Evolutionary conservation across 2,888 invertebrate genomes (phyloP).

Genomic region (Thysanoteuthis rhombus): DNA sequence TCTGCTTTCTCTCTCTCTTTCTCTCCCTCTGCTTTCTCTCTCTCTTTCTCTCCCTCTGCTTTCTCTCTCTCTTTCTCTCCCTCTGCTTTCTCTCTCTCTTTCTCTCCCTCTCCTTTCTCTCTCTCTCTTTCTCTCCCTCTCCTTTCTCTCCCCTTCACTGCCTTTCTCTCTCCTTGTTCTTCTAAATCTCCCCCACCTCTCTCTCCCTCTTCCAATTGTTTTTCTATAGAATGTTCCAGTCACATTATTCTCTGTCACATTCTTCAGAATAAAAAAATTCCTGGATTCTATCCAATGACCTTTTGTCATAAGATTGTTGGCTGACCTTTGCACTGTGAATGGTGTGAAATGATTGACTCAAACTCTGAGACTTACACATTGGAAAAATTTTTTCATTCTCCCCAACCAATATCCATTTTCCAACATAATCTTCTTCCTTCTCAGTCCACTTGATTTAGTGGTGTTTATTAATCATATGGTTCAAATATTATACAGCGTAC

Average conservation of each 20-base stretch:
- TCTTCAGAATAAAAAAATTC: not conserved
- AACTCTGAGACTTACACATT: not conserved
- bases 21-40: not conserved
- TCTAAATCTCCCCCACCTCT: no score
- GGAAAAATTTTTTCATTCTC: no score
- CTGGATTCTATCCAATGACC: not conserved
- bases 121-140: no score
- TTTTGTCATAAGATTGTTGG: not conserved
- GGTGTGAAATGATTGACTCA: not conserved
- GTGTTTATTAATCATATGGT: no score
- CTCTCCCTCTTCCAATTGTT: no score
- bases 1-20: not conserved
- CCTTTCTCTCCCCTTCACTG: no score
- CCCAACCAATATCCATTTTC: no score
- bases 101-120: not conserved
- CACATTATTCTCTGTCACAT: not conserved
- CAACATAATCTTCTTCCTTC: no score
- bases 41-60: rapidly evolving
- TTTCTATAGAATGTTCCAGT: not conserved
- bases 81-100: not conserved
- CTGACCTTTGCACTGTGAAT: not conserved
- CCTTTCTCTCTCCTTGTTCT: no score
- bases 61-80: not conserved
- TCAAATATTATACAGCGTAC: no score
- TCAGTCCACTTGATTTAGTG: no score